Conservation (phyloP, 2,888 invertebrate genomes). For the Mellilla xanthometata region DNA sequence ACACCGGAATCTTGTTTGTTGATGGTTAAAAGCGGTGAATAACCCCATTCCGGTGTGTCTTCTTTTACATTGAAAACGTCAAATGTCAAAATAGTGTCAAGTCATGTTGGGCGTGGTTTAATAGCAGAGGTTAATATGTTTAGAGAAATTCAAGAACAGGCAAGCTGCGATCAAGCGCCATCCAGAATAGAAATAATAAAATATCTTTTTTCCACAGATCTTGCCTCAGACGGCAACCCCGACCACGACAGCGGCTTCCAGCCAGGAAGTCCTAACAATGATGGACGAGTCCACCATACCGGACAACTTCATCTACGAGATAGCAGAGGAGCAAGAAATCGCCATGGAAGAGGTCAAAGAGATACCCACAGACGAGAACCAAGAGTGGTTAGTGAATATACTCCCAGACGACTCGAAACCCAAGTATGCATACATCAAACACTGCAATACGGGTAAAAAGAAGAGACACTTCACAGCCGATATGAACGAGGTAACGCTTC, state of each 20-base stretch:
- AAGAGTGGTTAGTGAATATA: slow-evolving; percentile 73
- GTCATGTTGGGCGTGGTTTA: too few species aligned
- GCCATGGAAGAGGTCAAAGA: slow-evolving; percentile 73
- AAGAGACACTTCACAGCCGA: slow-evolving; percentile 71
- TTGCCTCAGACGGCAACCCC: slow-evolving; percentile 53
- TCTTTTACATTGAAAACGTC: too few species aligned
- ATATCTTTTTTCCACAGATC: too few species aligned
- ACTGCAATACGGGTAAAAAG: slow-evolving; percentile 65
- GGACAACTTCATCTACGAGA: slow-evolving; percentile 73
- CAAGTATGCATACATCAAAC: slow-evolving; percentile 73
- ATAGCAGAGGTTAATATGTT: too few species aligned
- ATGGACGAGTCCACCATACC: slow-evolving; percentile 61
- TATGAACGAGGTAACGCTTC: slow-evolving; percentile 67
- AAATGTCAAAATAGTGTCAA: too few species aligned
- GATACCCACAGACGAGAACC: slow-evolving; percentile 50
- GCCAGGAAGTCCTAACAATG: slow-evolving; percentile 53
- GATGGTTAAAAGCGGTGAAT: too few species aligned
- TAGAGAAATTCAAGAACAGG: too few species aligned
- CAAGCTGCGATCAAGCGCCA: too few species aligned
- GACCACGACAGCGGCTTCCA: slow-evolving; percentile 24
- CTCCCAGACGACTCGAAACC: slow-evolving; percentile 62
- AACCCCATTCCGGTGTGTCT: too few species aligned
- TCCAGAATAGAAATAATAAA: too few species aligned
- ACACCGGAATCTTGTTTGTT: too few species aligned
- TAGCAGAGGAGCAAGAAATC: slow-evolving; percentile 76